These are phyloP conservation scores for Steinernema khuongi DNA, from an alignment of 1,140 invertebrate genomes.

Conservation along the genomic window DNA sequence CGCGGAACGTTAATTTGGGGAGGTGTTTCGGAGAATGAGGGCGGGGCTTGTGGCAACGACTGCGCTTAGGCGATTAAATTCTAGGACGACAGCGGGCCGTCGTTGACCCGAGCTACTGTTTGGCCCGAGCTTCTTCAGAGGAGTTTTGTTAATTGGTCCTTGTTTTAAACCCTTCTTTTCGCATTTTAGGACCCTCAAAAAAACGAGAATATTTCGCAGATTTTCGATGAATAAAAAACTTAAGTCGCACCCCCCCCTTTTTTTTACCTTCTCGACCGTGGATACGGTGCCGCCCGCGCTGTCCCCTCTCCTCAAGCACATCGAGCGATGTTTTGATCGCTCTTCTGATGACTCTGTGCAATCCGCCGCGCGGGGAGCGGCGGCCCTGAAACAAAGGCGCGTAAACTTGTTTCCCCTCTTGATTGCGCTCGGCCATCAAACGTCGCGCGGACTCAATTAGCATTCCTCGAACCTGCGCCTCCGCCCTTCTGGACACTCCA, in stretches of 20 bases:
- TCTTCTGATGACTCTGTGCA: no score
- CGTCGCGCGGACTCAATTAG: constrained; percentile 11
- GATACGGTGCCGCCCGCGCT: no score
- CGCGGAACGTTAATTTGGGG: background rate
- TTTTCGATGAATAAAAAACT: no score
- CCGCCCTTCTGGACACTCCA: background rate
- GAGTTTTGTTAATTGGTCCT: background rate
- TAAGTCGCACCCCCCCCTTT: no score
- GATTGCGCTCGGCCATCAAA: constrained; percentile 11
- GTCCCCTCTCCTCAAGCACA: background rate
- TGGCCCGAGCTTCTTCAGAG: background rate
- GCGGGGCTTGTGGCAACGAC: background rate
- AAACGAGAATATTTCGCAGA: no score
- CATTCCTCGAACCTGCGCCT: background rate
- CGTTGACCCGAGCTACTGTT: no score
- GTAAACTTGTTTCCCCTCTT: constrained; percentile 16
- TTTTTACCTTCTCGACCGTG: no score
- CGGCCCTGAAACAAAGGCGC: background rate
- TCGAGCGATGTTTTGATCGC: background rate
- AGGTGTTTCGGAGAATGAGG: background rate
- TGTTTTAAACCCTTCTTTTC: no score
- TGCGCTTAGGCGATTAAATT: constrained; percentile 4
- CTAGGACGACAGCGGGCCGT: background rate
- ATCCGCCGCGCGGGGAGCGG: background rate
- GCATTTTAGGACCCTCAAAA: no score